Percentiles rank a stretch among this genome's conserved stretches.
These are phyloP conservation scores for Hydrochoerus hydrochaeris DNA, from an alignment of 2,113 vertebrate genomes.

Conservation along the genomic window DNA sequence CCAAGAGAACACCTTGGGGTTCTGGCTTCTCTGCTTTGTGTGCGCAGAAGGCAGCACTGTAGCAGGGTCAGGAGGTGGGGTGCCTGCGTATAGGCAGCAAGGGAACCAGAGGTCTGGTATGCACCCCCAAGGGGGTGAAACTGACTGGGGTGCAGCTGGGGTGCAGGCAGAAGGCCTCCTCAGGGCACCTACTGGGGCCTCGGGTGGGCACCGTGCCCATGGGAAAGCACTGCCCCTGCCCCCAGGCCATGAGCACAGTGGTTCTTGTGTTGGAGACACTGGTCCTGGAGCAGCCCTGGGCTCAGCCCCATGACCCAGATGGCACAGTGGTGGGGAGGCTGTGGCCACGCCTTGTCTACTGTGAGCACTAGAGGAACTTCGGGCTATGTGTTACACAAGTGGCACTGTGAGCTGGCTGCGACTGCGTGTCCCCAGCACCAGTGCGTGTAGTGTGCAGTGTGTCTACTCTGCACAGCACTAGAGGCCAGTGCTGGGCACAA, in stretches of 20 bases:
- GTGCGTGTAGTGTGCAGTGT: no score
- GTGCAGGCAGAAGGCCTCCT: not conserved
- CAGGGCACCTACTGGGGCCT: no score
- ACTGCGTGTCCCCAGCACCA: not conserved
- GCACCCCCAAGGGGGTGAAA: not conserved
- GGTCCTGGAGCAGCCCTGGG: not conserved
- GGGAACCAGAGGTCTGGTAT: not conserved
- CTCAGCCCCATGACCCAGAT: no score
- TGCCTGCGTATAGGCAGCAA: not conserved
- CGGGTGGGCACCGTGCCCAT: not conserved
- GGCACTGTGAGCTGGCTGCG: not conserved
- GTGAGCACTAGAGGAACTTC: not conserved
- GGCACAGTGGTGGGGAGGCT: not conserved
- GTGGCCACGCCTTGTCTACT: no score
- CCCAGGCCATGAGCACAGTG: not conserved
- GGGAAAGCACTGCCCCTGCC: not conserved
- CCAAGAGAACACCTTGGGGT: not conserved
- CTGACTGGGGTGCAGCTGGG: not conserved
- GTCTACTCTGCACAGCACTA: not conserved
- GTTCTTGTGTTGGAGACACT: not conserved
- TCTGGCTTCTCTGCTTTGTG: not conserved
- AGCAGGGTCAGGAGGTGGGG: no score
- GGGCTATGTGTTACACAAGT: accelerated
- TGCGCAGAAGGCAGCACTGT: not conserved
- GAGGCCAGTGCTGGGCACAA: not conserved